Base-by-base conservation (phyloP, 2,888 invertebrate species). In the Pycnomerus fuliginosus region DNA sequence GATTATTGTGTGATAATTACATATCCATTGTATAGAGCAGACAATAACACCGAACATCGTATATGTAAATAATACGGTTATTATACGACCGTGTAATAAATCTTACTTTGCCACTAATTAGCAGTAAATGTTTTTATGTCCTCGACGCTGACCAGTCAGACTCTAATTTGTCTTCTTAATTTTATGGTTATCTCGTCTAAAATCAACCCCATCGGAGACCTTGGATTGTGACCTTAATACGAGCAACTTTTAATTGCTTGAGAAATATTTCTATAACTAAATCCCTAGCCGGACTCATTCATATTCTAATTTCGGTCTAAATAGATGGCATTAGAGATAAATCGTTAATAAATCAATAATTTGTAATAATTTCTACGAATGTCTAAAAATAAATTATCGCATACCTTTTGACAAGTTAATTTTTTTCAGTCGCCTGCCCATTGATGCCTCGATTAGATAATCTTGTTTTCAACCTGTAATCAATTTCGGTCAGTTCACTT, bases 281-380 rank as follows among this genome's bases (percentile, higher is more conserved):
- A n/a, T n/a, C n/a, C n/a, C n/a, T n/a, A n/a, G n/a, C n/a, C n/a
- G n/a, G 24, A 13, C 20, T 25, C 23, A 33, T 33, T 44, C 27
- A 38, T 28, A 31, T 45, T 36, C 32, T 41, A 41, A 46, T 46
- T 25, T 37, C 22, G 46, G n/a, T 46, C 46, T 13, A 46, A 28
- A 32, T 41, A 46, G 46, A 46, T 46, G 16, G 3, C 16, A 32
- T 36, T 28, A 27, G 3, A 15, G 46, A 46, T 44, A 46, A 40
- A 20, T 17, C 31, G 16, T 13, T 32, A 46, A 36, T 41, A 36
- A 46, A 46, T 46, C 41, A 41, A 46, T 46, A 41, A 46, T 46
- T 36, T 36, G 11, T 14, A 1, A 16, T 20, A n/a, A 11, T 35
- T 40, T 30, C 39, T 45, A 39, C 28, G 22, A n/a, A 22, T 31